Percentiles rank a stretch among this genome's conserved stretches.
phyloP scores from a whole-genome alignment of 2,888 invertebrate genomes.

The Phalera bucephala region DNA sequence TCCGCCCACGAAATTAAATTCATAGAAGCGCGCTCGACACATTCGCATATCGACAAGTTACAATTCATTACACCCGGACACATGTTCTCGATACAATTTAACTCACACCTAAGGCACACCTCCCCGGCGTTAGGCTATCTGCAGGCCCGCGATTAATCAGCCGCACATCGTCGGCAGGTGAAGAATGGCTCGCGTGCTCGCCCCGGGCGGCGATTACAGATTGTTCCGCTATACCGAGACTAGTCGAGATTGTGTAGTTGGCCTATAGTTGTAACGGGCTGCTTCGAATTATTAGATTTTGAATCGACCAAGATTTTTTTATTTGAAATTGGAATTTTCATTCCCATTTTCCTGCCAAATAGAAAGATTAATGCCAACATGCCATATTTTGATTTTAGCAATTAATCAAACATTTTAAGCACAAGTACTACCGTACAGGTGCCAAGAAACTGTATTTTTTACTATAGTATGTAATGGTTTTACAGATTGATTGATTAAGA shows the following conservation, averaged over 20 bases:
- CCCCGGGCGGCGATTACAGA: conserved; percentile 45
- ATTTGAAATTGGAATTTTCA: too few species aligned
- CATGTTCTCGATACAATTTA: conserved; percentile 9
- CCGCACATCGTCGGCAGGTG: conserved; percentile 35
- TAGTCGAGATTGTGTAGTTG: conserved; percentile 19
- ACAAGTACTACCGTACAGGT: too few species aligned
- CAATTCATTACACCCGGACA: conserved; percentile 1
- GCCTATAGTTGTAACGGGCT: conserved; percentile 7
- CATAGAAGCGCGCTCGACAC: too few species aligned
- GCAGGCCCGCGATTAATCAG: conserved; percentile 43
- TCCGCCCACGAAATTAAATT: too few species aligned
- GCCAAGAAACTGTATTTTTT: too few species aligned
- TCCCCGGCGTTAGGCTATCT: conserved; percentile 38
- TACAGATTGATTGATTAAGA: too few species aligned
- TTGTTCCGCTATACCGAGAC: conserved; percentile 35
- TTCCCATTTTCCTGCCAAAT: too few species aligned
- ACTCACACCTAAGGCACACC: conserved; percentile 17
- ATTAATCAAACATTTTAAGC: too few species aligned
- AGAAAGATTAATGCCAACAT: too few species aligned
- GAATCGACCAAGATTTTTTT: too few species aligned
- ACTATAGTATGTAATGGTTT: too few species aligned
- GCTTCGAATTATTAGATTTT: neutral
- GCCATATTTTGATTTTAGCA: too few species aligned
- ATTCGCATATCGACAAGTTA: neutral
- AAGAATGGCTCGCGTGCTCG: conserved; percentile 43